Percentiles rank a stretch among this genome's conserved stretches.
Conservation (phyloP, 2,888 invertebrate genomes). For the Pogonocherus hispidulus region DNA sequence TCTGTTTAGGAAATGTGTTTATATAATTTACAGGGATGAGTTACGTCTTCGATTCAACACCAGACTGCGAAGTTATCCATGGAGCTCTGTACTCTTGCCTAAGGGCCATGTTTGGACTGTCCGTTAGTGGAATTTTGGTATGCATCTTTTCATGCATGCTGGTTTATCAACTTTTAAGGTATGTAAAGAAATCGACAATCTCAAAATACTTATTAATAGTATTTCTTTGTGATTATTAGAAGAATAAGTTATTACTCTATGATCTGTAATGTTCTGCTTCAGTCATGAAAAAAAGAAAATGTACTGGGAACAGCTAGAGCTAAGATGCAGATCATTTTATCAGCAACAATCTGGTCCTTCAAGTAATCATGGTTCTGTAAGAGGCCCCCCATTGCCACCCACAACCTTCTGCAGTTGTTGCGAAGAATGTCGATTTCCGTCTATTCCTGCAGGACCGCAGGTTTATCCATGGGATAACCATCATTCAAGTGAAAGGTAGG, state of each 20-base stretch:
- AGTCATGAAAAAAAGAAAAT: slow-evolving; percentile 95
- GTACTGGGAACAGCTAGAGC: slow-evolving; percentile 94
- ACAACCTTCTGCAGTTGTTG: slow-evolving; percentile 76
- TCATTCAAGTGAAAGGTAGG: slow-evolving; percentile 66
- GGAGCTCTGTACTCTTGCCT: slow-evolving; percentile 90
- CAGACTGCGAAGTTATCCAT: slow-evolving; percentile 92
- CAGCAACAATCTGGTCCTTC: slow-evolving; percentile 69
- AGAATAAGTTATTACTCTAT: too few species aligned
- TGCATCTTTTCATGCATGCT: slow-evolving; percentile 95
- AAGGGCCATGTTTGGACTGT: slow-evolving; percentile 90
- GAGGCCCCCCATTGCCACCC: slow-evolving; percentile 68
- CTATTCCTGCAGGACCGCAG: slow-evolving; percentile 71
- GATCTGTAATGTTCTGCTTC: slow-evolving; percentile 41
- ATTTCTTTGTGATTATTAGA: too few species aligned
- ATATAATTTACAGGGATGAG: slow-evolving; percentile 76
- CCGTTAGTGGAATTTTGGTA: slow-evolving; percentile 90
- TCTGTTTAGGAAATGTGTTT: too few species aligned
- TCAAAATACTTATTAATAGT: too few species aligned
- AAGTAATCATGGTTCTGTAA: slow-evolving; percentile 65
- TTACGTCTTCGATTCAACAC: slow-evolving; percentile 88
- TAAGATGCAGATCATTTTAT: slow-evolving; percentile 86
- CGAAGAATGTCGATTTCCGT: slow-evolving; percentile 78
- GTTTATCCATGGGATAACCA: slow-evolving; percentile 74
- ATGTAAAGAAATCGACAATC: slow-evolving; percentile 47
- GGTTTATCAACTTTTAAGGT: slow-evolving; percentile 89